Percentiles rank a stretch among this genome's conserved stretches.
These are phyloP conservation scores for Gallinago stenura DNA, from an alignment of 2,797 vertebrate genomes.

Conservation along the genomic window DNA sequence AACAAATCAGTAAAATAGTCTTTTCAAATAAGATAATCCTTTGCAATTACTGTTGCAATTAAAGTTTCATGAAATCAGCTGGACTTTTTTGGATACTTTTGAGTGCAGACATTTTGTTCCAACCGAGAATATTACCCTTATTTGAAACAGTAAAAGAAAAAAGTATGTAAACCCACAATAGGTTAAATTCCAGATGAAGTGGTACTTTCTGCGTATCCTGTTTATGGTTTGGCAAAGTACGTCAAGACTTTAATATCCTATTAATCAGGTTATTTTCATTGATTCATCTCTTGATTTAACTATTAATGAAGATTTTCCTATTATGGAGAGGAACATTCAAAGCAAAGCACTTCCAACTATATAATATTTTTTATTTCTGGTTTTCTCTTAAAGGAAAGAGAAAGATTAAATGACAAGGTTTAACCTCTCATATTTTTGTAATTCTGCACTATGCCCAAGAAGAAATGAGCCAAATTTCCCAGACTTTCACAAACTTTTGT, in stretches of 20 bases:
- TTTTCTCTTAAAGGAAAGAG: background rate
- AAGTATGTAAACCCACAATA: background rate
- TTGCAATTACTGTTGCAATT: constrained; percentile 58
- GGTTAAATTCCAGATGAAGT: background rate
- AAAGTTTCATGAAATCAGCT: constrained; percentile 59
- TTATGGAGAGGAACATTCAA: background rate
- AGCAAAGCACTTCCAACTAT: constrained; percentile 1
- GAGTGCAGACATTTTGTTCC: constrained; percentile 15
- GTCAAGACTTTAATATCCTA: constrained; percentile 22
- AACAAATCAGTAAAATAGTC: constrained; percentile 10
- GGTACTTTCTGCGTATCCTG: background rate
- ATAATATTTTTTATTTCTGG: background rate
- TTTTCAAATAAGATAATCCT: constrained; percentile 28
- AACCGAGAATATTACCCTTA: background rate
- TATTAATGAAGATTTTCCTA: constrained; percentile 60
- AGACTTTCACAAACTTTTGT: background rate
- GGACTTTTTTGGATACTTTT: constrained; percentile 3
- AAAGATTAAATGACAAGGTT: background rate
- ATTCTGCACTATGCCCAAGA: background rate
- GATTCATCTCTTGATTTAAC: constrained; percentile 46
- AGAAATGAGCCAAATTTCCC: background rate
- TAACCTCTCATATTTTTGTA: background rate
- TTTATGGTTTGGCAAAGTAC: background rate
- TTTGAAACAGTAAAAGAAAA: constrained; percentile 32
- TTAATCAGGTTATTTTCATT: constrained; percentile 57